These are phyloP conservation scores for Phalangium opilio DNA, from an alignment of 2,888 invertebrate species.

Conservation along the genomic window DNA sequence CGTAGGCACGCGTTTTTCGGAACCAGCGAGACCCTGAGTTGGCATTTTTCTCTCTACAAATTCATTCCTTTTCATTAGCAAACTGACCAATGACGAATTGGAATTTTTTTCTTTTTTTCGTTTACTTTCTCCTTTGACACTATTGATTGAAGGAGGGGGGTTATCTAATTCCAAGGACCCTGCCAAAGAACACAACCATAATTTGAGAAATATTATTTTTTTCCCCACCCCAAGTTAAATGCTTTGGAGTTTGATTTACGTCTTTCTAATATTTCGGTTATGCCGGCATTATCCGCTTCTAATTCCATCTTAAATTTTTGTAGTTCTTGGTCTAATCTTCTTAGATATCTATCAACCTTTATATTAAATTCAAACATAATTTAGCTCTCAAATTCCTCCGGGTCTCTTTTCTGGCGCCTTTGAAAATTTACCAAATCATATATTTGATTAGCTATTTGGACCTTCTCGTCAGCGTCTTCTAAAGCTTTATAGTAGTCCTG, in stretches of 20 bases:
- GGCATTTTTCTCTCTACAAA: too few species aligned
- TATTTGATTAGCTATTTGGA: conserved; percentile 81
- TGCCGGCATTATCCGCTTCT: conserved; percentile 96
- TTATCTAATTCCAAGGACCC: conserved; percentile 75
- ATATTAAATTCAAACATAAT: background rate
- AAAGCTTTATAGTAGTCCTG: conserved; percentile 79
- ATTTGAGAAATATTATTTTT: too few species aligned
- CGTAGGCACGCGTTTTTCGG: too few species aligned
- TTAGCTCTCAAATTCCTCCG: background rate
- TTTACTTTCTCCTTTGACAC: conserved; percentile 28
- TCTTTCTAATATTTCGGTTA: conserved; percentile 87
- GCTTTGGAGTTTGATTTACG: conserved; percentile 27
- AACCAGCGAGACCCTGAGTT: too few species aligned
- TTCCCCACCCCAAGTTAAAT: conserved; percentile 4
- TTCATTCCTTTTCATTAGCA: too few species aligned
- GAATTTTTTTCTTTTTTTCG: background rate
- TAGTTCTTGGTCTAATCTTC: conserved; percentile 73
- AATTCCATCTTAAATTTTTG: conserved; percentile 97
- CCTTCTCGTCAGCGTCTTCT: conserved; percentile 93
- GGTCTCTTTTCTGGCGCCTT: background rate
- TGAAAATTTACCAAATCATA: conserved; percentile 56
- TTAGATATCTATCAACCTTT: conserved; percentile 65
- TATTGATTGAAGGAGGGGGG: conserved; percentile 23
- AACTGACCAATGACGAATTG: too few species aligned
- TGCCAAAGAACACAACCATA: conserved; percentile 26